These are phyloP conservation scores for Acrobasis consociella DNA, from an alignment of 2,888 invertebrate genomes.

Conservation along the genomic window DNA sequence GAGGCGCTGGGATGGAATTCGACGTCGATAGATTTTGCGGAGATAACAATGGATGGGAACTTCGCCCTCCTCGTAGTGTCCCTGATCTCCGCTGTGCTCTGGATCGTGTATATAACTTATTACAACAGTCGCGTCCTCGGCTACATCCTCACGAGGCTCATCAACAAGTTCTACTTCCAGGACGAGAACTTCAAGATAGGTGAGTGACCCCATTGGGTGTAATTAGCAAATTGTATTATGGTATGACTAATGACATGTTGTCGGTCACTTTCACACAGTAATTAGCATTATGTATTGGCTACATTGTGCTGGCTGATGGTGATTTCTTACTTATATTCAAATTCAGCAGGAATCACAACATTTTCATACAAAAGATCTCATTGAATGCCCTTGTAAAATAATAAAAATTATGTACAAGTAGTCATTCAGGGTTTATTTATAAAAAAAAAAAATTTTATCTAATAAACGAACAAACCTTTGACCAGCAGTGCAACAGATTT, in stretches of 20 bases:
- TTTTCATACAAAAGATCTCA: neutral
- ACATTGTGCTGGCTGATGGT: too few species aligned
- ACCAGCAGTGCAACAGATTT: too few species aligned
- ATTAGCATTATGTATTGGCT: neutral
- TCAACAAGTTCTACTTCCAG: conserved; percentile 93
- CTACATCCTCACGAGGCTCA: conserved; percentile 92
- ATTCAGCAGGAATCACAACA: neutral
- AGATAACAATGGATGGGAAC: conserved; percentile 90
- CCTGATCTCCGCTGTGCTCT: conserved; percentile 90
- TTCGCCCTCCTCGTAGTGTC: conserved; percentile 90
- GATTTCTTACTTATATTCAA: neutral
- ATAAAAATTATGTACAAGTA: too few species aligned
- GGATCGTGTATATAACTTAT: conserved; percentile 97
- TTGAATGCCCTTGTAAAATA: too few species aligned
- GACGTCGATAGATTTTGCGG: conserved; percentile 83
- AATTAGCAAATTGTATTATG: conserved; percentile 2
- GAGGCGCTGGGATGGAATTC: conserved; percentile 83
- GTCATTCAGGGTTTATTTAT: too few species aligned
- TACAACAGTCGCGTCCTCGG: conserved; percentile 97
- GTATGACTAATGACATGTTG: conserved; percentile 13
- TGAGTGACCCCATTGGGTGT: conserved; percentile 60
- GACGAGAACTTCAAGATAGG: conserved; percentile 95
- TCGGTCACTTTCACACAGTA: conserved; percentile 10
- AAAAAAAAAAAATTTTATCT: too few species aligned
- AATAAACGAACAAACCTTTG: too few species aligned